A percentile compares a stretch with the other conserved stretches of the same genome.
Evolutionary conservation across 1,140 invertebrate species (phyloP).

Genomic region (Rhyzopertha dominica): DNA sequence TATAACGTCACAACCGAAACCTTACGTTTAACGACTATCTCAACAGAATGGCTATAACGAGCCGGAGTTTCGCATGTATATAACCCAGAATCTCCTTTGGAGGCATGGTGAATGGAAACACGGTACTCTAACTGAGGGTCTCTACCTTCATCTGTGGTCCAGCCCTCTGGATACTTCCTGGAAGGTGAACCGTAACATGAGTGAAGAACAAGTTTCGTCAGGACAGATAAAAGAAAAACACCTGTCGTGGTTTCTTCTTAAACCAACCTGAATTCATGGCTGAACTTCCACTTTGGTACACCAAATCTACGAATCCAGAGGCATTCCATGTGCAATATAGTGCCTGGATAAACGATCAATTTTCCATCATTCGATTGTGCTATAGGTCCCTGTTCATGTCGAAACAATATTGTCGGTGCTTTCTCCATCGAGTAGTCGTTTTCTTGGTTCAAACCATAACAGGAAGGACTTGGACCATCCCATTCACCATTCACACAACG

Average conservation of each 20-base stretch:
- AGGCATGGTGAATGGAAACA: constrained; percentile 72
- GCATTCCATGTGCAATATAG: constrained; percentile 80
- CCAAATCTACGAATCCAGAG: constrained; percentile 79
- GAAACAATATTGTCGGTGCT: constrained; percentile 76
- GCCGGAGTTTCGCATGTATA: constrained; percentile 79
- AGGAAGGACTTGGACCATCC: constrained; percentile 71
- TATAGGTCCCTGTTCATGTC: constrained; percentile 74
- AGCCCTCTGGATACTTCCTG: constrained; percentile 70
- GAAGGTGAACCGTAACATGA: too few species aligned
- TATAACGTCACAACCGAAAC: constrained; percentile 2
- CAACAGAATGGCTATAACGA: constrained; percentile 70
- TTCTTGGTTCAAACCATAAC: constrained; percentile 76
- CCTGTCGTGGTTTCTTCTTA: not conserved
- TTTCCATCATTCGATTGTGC: constrained; percentile 82
- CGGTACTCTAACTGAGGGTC: constrained; percentile 77
- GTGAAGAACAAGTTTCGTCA: not conserved
- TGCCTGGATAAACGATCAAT: constrained; percentile 77
- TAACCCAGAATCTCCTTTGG: constrained; percentile 71
- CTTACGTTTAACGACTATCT: constrained; percentile 70
- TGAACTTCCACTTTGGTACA: constrained; percentile 77
- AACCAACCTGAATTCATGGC: constrained; percentile 58
- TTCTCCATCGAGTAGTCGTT: constrained; percentile 84
- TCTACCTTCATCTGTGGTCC: constrained; percentile 73
- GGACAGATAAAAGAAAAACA: not conserved
- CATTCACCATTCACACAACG: constrained; percentile 70